Evolutionary conservation across 2,888 invertebrate species (phyloP), one percentile per base, ranked within the genome.

Genomic region (Agonopterix subpropinquella): DNA sequence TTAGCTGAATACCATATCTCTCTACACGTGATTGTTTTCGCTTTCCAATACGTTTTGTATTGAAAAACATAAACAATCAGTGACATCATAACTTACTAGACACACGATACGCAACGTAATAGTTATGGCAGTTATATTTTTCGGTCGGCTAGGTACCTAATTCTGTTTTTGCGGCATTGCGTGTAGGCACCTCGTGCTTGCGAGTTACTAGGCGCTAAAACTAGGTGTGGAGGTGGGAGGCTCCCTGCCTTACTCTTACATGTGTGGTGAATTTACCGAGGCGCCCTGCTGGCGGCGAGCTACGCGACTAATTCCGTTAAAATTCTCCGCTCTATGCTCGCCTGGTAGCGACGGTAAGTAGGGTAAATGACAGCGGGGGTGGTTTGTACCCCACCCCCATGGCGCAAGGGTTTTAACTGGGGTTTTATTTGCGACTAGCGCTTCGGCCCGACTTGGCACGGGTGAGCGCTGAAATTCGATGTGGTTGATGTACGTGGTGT

Each of bases 231-330:
- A 74, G 83, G 81, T 74, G 80, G 80, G 78, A 55, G 80, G 77
- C 49, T 62, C 66, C 57, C 62, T 62, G 62, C 66, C 57, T 62
- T 62, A 56, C 63, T 72, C 71, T 70, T 73, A 70, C 77, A 73
- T 77, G 74, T 79, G 78, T 74, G 64, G 67, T 66, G 82, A 82
- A 85, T 84, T 77, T 83, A 85, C 84, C 78, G 77, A 76, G 87
- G 85, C 87, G 87, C 87, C 87, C 81, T 76, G 78, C 77, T 76
- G 86, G 79, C 86, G 87, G 78, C 65, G 63, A 57, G 58, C 60
- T 57, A 73, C 69, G 72, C 79, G 76, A 83, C 84, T 86, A 87
- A 88, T 87, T 87, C 85, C 82, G 85, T 86, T 87, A 85, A 87
- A 88, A 88, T 84, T 86, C 84, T 81, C 78, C 70, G 72, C 67